Evolutionary conservation across 2,888 invertebrate species (phyloP), one percentile per base, ranked within the genome.

Genomic region (Ypsolopha sequella): DNA sequence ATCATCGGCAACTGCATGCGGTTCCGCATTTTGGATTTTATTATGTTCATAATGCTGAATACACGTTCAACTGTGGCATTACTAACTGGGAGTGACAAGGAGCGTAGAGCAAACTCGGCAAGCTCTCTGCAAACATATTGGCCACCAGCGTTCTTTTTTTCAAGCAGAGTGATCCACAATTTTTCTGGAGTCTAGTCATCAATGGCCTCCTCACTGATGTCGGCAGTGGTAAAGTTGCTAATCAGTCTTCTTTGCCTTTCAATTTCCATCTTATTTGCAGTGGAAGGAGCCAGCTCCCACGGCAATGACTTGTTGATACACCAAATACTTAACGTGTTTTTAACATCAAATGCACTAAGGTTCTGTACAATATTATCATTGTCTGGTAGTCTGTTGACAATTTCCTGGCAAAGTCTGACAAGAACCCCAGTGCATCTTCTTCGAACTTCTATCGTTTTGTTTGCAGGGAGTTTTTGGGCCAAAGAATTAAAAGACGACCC

Each of bases 231-330:
- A 41, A 50, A 50, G 33, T 50, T 50, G 41, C 50, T 41, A 10
- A 50, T 41, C 11, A 50, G 13, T 50, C 50, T 50, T 33, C 50
- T 50, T 50, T 50, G 50, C 41, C 50, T 50, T 24, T 50, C 50
- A 50, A 50, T 50, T 50, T 50, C 50, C n/a, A 34, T 41, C 11
- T 50, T 50, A 50, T 50, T 41, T 50, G n/a, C 50, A 10, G 39
- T 50, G n/a, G 50, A 7, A 41, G 50, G 50, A 50, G 50, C 50
- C 41, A 50, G 50, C 34, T 50, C 50, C 41, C 50, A 50, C 8
- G 50, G 50, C 33, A 50, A 50, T 13, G 24, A 41, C 41, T 50
- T 50, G 34, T 50, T 41, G 34, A 14, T 7, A 48, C 36, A 48
- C 9, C 48, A 35, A 14, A 48, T 38, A 48, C 48, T 11, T 48